Evolutionary conservation across 2,888 invertebrate species (phyloP).

Genomic region (Drosophila suboccidentalis): DNA sequence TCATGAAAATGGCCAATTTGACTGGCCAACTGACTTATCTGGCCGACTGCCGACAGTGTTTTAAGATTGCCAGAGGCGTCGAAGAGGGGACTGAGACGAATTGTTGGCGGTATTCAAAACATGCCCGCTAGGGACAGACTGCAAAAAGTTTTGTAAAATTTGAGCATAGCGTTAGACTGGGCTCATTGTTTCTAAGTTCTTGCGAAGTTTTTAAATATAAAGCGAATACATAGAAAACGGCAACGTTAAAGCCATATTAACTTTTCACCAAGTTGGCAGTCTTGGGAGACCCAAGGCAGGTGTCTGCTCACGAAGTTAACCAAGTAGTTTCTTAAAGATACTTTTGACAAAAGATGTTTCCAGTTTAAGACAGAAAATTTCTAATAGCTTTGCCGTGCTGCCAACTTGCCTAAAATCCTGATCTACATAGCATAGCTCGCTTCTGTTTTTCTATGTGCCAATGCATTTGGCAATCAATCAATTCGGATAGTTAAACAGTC

Average conservation of each 20-base stretch:
- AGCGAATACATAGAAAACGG: slow-evolving; percentile 4
- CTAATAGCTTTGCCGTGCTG: slow-evolving; percentile 8
- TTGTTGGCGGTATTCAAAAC: slow-evolving; percentile 16
- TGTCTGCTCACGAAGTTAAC: slow-evolving; percentile 5
- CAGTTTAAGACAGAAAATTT: background rate
- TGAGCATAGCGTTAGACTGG: background rate
- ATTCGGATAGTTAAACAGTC: slow-evolving; percentile 20
- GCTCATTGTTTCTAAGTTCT: slow-evolving; percentile 44
- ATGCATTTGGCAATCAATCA: slow-evolving; percentile 22
- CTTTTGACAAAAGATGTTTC: background rate
- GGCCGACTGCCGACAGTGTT: background rate
- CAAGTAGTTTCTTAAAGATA: slow-evolving; percentile 6
- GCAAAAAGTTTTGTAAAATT: slow-evolving; percentile 41
- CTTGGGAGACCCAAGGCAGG: background rate
- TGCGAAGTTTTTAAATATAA: slow-evolving; percentile 35
- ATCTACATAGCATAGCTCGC: background rate
- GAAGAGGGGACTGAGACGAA: background rate
- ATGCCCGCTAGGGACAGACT: slow-evolving; percentile 9
- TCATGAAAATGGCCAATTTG: slow-evolving; percentile 73
- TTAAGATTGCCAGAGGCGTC: background rate
- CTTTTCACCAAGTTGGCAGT: slow-evolving; percentile 20
- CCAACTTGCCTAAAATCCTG: slow-evolving; percentile 8
- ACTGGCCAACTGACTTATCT: slow-evolving; percentile 32
- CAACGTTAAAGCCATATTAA: slow-evolving; percentile 25
- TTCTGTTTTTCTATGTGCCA: background rate